phyloP scores from a whole-genome alignment of 2,113 vertebrate genomes.

The Reinhardtius hippoglossoides region DNA sequence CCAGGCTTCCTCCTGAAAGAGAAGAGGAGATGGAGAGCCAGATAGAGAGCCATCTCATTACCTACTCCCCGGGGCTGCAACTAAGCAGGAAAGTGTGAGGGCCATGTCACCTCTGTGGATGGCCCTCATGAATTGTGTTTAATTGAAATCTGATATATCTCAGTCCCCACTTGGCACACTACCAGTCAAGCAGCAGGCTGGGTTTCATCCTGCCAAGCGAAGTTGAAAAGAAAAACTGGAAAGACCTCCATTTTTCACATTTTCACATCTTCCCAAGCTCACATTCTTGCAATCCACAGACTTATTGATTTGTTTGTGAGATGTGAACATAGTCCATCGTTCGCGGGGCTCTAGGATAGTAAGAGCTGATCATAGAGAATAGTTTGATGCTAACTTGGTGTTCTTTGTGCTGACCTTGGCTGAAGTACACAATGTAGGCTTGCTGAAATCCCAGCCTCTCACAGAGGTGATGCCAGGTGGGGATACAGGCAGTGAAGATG shows the following conservation, averaged over 20 bases:
- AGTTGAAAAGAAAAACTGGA: conserved; percentile 33
- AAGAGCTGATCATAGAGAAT: conserved; percentile 74
- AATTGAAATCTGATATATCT: conserved; percentile 82
- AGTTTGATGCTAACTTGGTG: conserved; percentile 65
- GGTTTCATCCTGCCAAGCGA: conserved; percentile 60
- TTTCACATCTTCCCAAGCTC: conserved; percentile 58
- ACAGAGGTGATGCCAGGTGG: conserved; percentile 60
- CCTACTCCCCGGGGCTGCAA: conserved; percentile 79
- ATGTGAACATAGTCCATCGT: conserved; percentile 64
- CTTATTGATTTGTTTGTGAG: conserved; percentile 71
- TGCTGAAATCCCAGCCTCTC: conserved; percentile 52
- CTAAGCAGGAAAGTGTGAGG: conserved; percentile 73
- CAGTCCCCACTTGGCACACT: conserved; percentile 60
- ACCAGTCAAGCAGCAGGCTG: conserved; percentile 68
- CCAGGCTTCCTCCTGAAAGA: conserved; percentile 67
- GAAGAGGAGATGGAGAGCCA: conserved; percentile 64
- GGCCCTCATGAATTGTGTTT: conserved; percentile 74
- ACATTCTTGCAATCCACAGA: conserved; percentile 60
- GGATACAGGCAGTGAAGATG: conserved; percentile 67
- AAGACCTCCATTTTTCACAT: conserved; percentile 51
- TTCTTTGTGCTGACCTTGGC: conserved; percentile 67
- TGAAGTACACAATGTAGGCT: conserved; percentile 55
- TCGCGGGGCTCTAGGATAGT: conserved; percentile 51
- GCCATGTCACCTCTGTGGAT: conserved; percentile 69
- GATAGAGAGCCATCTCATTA: conserved; percentile 82